These are phyloP conservation scores for Porites rus DNA, from an alignment of 92 coral and sea anemone genomes.

Conservation along the genomic window DNA sequence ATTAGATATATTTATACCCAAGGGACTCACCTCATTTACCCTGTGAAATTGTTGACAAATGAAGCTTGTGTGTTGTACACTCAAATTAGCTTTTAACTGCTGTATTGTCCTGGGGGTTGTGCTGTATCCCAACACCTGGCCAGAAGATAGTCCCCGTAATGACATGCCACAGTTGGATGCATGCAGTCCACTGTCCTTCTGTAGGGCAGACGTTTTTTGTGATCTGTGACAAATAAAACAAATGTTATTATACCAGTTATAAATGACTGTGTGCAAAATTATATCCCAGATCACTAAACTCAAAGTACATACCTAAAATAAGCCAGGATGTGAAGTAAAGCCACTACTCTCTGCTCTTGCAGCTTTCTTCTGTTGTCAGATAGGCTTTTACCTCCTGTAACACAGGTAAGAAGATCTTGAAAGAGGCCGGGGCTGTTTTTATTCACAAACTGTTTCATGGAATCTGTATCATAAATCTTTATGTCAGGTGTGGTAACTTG, in stretches of 20 bases:
- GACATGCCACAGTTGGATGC: conserved; percentile 20
- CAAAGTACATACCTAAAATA: conserved; percentile 40
- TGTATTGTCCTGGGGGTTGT: conserved; percentile 32
- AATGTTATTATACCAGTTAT: background rate
- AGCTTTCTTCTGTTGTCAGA: conserved; percentile 20
- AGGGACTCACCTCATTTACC: conserved; percentile 10
- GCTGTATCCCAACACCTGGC: conserved; percentile 39
- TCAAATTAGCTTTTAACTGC: conserved; percentile 1
- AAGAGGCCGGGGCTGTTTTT: conserved; percentile 25
- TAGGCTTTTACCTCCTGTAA: conserved; percentile 1
- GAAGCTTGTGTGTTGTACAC: background rate
- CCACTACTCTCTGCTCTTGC: conserved; percentile 36
- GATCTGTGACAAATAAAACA: conserved; percentile 14
- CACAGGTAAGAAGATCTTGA: background rate
- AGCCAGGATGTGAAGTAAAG: conserved; percentile 42
- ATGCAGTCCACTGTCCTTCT: conserved; percentile 36
- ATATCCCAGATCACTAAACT: background rate
- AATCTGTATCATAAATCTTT: background rate
- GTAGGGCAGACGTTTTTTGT: conserved; percentile 46
- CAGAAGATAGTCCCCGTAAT: conserved; percentile 8
- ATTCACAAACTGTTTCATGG: conserved; percentile 25
- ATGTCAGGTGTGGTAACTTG: background rate
- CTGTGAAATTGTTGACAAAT: background rate
- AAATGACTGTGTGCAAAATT: background rate
- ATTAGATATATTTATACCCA: no score